Conservation (phyloP, 64 coral and sea anemone species). For the Actinia equina region DNA sequence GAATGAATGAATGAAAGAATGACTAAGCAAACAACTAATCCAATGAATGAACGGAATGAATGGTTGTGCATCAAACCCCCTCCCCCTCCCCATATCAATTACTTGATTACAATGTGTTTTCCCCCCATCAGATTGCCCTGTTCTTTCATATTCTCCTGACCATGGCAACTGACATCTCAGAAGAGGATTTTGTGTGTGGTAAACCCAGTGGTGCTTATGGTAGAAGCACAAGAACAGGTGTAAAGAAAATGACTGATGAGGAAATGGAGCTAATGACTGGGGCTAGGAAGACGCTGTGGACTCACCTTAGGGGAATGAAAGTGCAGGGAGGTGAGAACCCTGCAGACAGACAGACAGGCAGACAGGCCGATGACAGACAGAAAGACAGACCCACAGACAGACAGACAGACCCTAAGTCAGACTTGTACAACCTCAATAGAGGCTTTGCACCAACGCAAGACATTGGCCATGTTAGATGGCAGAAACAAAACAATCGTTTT, state of each 20-base stretch:
- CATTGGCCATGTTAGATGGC: no score
- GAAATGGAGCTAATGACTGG: conserved; percentile 53
- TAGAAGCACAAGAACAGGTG: conserved; percentile 63
- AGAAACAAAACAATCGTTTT: no score
- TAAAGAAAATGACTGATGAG: conserved; percentile 41
- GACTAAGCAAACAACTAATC: no score
- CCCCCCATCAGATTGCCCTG: conserved; percentile 52
- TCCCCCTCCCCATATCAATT: background rate
- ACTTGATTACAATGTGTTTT: background rate
- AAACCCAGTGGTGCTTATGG: conserved; percentile 75
- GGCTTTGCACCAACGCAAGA: no score
- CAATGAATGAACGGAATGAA: no score
- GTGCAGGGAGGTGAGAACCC: conserved; percentile 50
- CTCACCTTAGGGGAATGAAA: conserved; percentile 58
- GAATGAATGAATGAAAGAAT: no score
- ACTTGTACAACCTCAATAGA: background rate
- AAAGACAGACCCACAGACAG: background rate
- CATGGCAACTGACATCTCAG: conserved; percentile 67
- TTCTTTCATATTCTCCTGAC: conserved; percentile 82
- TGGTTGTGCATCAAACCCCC: no score
- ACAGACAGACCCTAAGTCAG: background rate
- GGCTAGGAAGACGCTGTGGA: conserved; percentile 64
- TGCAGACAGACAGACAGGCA: background rate
- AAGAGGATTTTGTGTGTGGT: conserved; percentile 78
- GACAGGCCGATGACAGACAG: background rate